These are phyloP conservation scores for Blera fallax DNA, from an alignment of 2,888 invertebrate species.

Conservation along the genomic window DNA sequence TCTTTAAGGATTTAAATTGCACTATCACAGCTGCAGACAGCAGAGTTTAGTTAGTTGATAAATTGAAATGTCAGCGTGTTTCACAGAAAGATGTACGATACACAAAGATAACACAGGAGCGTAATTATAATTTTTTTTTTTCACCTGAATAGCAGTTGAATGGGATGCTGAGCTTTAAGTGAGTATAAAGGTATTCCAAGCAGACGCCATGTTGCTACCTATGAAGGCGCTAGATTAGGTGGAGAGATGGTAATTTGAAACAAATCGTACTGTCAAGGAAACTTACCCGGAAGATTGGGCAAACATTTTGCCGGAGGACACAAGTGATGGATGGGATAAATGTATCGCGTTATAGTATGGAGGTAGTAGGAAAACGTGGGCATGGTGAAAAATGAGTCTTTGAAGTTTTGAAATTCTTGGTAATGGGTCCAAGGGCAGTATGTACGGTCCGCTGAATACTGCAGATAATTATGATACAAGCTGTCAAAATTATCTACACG, in stretches of 20 bases:
- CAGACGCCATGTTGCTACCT: background rate
- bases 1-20: background rate
- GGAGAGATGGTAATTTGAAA: background rate
- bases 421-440: too few relatives aligned
- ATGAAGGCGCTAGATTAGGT: background rate
- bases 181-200: background rate
- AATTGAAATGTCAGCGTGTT: constrained; percentile 38
- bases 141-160: background rate
- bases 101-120: background rate
- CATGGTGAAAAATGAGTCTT: too few relatives aligned
- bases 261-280: background rate
- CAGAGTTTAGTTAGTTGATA: constrained; percentile 28
- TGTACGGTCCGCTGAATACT: too few relatives aligned
- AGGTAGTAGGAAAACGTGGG: background rate
- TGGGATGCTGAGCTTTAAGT: background rate
- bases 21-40: constrained; percentile 16
- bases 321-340: background rate
- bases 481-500: too few relatives aligned
- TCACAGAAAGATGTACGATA: background rate
- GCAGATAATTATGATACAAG: too few relatives aligned
- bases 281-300: background rate
- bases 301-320: background rate
- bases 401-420: too few relatives aligned
- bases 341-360: background rate
- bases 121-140: constrained; percentile 3